Base-by-base conservation (phyloP, 2,113 vertebrate species). In the Hyperopisus bebe region DNA sequence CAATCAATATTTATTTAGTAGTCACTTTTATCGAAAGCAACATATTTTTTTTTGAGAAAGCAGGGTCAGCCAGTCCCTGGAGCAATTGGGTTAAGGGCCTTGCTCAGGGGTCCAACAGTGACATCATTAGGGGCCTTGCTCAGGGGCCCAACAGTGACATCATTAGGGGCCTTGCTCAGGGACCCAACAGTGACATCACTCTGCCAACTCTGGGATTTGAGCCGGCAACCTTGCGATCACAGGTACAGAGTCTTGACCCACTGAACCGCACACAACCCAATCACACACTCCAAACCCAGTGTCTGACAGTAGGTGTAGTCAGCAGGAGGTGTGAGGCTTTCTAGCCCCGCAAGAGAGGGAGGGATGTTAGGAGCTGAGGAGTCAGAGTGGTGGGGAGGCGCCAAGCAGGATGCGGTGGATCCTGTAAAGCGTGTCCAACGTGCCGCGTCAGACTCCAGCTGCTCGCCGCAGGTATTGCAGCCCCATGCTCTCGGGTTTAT, bases 241-340 rank as follows among this genome's bases (percentile, higher is more conserved):
- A 11, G 62, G 62, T 44, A 85, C 21, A 85, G n/a, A 88, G 44
- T 50, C 44, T 51, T 17, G 70, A 35, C 31, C 31, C 74, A 80
- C 74, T 80, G 74, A 70, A 0, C 10, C 10, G 10, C 62, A 31
- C 62, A 70, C n/a, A 3, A 31, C 10, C n/a, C n/a, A 70, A 70
- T 27, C 53, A 70, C 46, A 44, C 58, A 44, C 17, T 11, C 27
- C 24, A 13, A 42, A 58, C 6, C 35, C 9, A 96, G 97, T 97
- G 95, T 96, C 96, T 96, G 96, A 98, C 98, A 97, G 93, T 97
- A 98, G 96, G 96, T 97, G 9, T 27, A 17, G 62, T 13, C 24
- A 13, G 3, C n/a, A n/a, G 96, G 97, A 98, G 94, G 15, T 7
- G 74, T 35, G 31, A 77, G 35, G 31, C 27, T 77, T 35, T 77